These are phyloP conservation scores for Crypturellus tataupa DNA, from an alignment of 2,797 vertebrate genomes.

Conservation along the genomic window DNA sequence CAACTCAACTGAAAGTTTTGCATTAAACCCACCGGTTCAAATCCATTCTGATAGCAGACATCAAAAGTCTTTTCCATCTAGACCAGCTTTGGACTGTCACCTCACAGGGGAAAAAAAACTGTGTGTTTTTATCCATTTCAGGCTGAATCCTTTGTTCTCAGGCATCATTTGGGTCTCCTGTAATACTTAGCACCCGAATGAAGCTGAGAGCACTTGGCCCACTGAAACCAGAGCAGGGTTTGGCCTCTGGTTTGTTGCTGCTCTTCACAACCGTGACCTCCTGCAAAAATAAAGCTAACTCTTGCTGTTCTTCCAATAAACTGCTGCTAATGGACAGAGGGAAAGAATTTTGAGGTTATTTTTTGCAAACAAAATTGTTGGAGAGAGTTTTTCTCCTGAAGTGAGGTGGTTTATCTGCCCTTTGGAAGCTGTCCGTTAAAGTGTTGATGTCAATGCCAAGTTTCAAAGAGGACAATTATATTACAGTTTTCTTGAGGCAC, in stretches of 20 bases:
- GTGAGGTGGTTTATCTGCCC: background rate
- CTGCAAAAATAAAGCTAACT: fast-evolving
- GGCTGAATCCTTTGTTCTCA: background rate
- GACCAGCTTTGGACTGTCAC: background rate
- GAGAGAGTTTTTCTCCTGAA: background rate
- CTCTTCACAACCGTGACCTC: background rate
- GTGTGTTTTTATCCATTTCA: background rate
- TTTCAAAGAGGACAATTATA: background rate
- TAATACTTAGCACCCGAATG: background rate
- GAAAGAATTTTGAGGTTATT: background rate
- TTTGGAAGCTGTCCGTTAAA: background rate
- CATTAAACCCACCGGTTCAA: background rate
- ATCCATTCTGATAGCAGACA: background rate
- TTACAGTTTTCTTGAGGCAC: background rate
- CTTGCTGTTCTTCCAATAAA: background rate
- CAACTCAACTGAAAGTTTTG: background rate
- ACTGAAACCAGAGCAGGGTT: background rate
- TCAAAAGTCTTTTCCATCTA: background rate
- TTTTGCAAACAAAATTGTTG: background rate
- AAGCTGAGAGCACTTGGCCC: background rate
- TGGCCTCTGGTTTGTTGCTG: background rate
- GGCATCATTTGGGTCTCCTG: background rate
- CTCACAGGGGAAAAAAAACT: background rate
- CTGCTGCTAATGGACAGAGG: background rate
- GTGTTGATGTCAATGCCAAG: background rate